These are phyloP conservation scores for Stenchaetothrips biformis DNA, from an alignment of 2,888 invertebrate species.

Conservation along the genomic window DNA sequence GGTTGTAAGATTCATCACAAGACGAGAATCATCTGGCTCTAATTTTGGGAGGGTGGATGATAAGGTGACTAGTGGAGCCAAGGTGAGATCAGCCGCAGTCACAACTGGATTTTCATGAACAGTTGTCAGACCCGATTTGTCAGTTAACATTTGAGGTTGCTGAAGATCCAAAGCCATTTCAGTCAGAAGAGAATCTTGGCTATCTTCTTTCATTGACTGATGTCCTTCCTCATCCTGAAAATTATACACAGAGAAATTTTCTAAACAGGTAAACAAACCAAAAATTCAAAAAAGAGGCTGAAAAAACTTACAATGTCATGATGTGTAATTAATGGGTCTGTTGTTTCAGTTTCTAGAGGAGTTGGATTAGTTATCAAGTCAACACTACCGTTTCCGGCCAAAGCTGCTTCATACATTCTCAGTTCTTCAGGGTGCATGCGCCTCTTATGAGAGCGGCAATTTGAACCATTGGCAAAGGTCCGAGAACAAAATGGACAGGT, in stretches of 20 bases:
- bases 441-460: conserved; percentile 53
- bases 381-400: conserved; percentile 32
- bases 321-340: background rate
- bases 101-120: background rate
- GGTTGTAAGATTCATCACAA: background rate
- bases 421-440: conserved; percentile 51
- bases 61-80: background rate
- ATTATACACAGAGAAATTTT: background rate
- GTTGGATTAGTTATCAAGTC: background rate
- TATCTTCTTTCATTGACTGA: conserved; percentile 5
- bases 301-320: background rate
- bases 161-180: conserved; percentile 8
- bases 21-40: background rate
- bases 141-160: background rate
- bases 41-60: background rate
- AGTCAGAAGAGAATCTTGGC: background rate
- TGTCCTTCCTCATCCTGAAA: background rate
- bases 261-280: background rate
- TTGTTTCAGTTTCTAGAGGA: background rate
- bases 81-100: background rate
- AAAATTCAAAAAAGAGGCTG: background rate
- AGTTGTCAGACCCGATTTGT: background rate
- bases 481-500: conserved; percentile 55
- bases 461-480: conserved; percentile 54
- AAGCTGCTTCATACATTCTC: conserved; percentile 38